Conservation (phyloP, 2,888 invertebrate species). For the Melipona bicolor region DNA sequence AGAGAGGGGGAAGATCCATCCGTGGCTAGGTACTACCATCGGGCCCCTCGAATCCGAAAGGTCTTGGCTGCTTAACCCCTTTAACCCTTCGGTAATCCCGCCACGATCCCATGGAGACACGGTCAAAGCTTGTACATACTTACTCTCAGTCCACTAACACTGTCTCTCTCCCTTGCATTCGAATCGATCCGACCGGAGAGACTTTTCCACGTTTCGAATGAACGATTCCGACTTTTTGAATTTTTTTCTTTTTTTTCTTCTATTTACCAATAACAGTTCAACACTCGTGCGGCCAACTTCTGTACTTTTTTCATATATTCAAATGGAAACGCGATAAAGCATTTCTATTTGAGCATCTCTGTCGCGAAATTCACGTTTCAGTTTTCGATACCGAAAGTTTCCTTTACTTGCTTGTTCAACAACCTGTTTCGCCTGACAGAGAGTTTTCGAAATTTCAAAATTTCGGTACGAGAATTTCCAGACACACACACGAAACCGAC, state of each 20-base stretch:
- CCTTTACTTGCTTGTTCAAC: too few relatives aligned
- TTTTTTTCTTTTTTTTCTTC: too few relatives aligned
- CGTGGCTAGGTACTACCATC: neutral
- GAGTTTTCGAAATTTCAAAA: neutral
- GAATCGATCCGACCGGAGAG: conserved; percentile 5
- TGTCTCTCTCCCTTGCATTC: neutral
- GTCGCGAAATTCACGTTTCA: too few relatives aligned
- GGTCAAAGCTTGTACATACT: conserved; percentile 28
- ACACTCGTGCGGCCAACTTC: too few relatives aligned
- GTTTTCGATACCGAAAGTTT: too few relatives aligned
- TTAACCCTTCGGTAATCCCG: conserved; percentile 56
- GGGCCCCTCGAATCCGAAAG: conserved; percentile 43
- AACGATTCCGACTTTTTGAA: neutral
- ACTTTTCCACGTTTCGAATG: neutral
- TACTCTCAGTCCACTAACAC: conserved; percentile 14
- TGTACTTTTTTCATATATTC: too few relatives aligned
- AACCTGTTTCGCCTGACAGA: too few relatives aligned
- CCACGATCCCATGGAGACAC: conserved; percentile 45
- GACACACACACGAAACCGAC: too few relatives aligned
- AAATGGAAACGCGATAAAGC: too few relatives aligned
- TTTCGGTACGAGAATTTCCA: rapidly evolving
- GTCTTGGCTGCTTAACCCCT: conserved; percentile 56
- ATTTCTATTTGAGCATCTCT: too few relatives aligned
- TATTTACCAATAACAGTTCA: neutral
- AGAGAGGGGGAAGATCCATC: neutral